Evolutionary conservation across 2,113 vertebrate species (phyloP).

Genomic region (Apistogramma diplotaenia): DNA sequence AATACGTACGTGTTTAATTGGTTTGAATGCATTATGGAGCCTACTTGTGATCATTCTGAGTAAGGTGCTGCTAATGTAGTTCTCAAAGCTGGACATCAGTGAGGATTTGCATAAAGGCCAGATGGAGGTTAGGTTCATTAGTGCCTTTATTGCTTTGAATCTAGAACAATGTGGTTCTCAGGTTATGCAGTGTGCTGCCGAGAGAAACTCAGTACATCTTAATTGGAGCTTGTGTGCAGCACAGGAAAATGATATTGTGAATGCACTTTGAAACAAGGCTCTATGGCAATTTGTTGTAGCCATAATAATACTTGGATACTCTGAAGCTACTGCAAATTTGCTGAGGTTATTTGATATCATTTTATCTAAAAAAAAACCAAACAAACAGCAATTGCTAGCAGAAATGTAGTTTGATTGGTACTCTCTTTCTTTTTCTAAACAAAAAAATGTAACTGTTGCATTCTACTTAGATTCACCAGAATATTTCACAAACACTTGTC

Average conservation of each 20-base stretch:
- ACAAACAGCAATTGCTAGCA: too few species aligned
- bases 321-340: not conserved
- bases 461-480: too few species aligned
- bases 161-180: not conserved
- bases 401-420: too few species aligned
- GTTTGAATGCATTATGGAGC: not conserved
- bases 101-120: conserved; percentile 3
- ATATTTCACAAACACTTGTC: not conserved
- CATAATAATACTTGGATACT: not conserved
- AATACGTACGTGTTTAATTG: not conserved
- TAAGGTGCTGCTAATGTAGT: not conserved
- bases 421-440: not conserved
- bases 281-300: not conserved
- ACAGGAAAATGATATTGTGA: not conserved
- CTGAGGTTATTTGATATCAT: not conserved
- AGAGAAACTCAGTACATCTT: not conserved
- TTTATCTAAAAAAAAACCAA: too few species aligned
- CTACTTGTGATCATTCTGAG: not conserved
- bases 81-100: not conserved
- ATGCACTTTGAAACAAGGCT: not conserved
- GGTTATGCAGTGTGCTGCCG: not conserved
- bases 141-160: conserved; percentile 9
- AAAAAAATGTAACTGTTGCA: not conserved
- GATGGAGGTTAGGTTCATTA: not conserved
- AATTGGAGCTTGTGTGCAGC: not conserved